Evolutionary conservation across 1,140 invertebrate genomes (phyloP), one percentile per base, ranked within the genome.

Genomic region (Eriosoma lanigerum): DNA sequence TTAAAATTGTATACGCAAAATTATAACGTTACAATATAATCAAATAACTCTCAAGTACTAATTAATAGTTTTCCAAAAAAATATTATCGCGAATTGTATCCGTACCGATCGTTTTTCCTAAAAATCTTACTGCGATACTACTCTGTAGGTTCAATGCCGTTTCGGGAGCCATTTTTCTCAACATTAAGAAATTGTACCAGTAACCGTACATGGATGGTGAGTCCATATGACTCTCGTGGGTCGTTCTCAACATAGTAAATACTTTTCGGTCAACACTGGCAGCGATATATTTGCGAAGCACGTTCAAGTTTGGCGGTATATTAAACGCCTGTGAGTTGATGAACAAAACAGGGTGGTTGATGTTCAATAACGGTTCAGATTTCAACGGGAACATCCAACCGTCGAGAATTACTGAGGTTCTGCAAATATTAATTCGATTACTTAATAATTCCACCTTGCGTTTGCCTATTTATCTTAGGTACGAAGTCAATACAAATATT

Each of bases 341-440:
- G 84, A 91, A 89, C 1, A 92, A 82, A 13, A 91, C 83, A 13
- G 90, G 90, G 84, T 91, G 88, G 19, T 84, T 83, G 3, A 90
- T 85, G 46, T 86, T 84, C 1, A 91, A 78, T 2, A 86, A 82
- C 24, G 86, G 83, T 80, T 89, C 87, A 19, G 87, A 85, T 84
- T 90, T 90, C 44, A 92, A 84, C 0, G 91, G 89, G 83, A 89
- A 90, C 89, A 92, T 90, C 91, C 91, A 93, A 1, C 89, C 89
- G 85, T 93, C 91, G 46, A 92, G 81, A 29, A 89, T 85, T 6
- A 92, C 84, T 13, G 89, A 89, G 50, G 86, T 84, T 82, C 90
- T 90, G 8, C n/a, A n/a, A n/a, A n/a, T n/a, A n/a, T n/a, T n/a
- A n/a, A n/a, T n/a, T n/a, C n/a, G n/a, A n/a, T n/a, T n/a, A n/a